A percentile compares a stretch with the other conserved stretches of the same genome.
Evolutionary conservation across 1,140 invertebrate species (phyloP).

Genomic region (Ceratitis capitata): DNA sequence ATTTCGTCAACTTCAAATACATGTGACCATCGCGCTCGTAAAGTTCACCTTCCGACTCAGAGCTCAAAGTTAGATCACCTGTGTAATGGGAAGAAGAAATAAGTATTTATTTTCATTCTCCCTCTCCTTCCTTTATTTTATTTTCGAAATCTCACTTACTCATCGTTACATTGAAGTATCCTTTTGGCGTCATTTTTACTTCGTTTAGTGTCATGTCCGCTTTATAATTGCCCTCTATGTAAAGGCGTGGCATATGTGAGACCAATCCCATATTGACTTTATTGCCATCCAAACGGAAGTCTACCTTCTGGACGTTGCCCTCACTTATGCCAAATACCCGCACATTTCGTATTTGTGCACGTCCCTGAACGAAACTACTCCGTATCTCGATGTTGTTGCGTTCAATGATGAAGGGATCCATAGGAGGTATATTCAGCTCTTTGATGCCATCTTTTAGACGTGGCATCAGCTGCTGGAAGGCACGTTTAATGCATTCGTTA

Average conservation of each 20-base stretch:
- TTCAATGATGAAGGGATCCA: constrained; percentile 59
- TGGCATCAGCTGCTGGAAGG: constrained; percentile 55
- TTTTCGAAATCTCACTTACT: constrained; percentile 53
- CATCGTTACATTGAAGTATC: constrained; percentile 60
- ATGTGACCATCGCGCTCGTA: constrained; percentile 58
- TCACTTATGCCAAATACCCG: constrained; percentile 54
- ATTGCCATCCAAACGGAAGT: constrained; percentile 53
- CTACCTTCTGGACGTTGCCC: constrained; percentile 53
- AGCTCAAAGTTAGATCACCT: constrained; percentile 55
- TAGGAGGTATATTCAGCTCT: constrained; percentile 58
- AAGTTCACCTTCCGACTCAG: constrained; percentile 54
- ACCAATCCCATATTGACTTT: constrained; percentile 49
- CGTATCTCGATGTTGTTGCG: constrained; percentile 53
- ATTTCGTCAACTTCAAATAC: constrained; percentile 55
- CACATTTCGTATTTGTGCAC: constrained; percentile 54
- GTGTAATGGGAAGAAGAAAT: constrained; percentile 40
- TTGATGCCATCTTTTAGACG: constrained; percentile 55
- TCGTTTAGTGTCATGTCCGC: constrained; percentile 60
- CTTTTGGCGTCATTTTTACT: constrained; percentile 62
- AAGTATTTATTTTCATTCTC: too few relatives aligned
- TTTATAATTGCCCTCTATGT: constrained; percentile 58
- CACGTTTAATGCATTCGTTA: constrained; percentile 59
- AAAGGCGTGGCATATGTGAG: constrained; percentile 52
- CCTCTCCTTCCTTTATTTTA: not conserved
- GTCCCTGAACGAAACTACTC: constrained; percentile 53